Conservation (phyloP, 2,113 vertebrate genomes). For the Choloepus hoffmanni region DNA sequence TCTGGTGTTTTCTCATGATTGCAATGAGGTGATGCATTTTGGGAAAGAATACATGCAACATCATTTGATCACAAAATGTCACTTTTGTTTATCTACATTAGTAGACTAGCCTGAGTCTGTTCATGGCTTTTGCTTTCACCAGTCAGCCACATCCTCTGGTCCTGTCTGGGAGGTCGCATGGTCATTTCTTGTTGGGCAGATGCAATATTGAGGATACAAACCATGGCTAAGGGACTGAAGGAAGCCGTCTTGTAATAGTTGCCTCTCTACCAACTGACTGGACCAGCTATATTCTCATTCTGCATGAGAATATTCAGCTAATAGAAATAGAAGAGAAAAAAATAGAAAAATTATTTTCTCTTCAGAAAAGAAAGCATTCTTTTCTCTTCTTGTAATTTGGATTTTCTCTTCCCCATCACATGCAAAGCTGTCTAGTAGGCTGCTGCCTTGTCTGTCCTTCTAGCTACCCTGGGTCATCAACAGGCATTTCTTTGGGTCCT, state of each 20-base stretch:
- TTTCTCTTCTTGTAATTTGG: not conserved
- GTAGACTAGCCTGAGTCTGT: not conserved
- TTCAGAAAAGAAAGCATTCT: no score
- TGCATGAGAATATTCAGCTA: not conserved
- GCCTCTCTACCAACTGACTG: not conserved
- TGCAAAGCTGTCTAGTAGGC: not conserved
- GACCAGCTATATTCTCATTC: not conserved
- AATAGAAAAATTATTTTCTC: no score
- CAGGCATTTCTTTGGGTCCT: not conserved
- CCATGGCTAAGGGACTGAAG: not conserved
- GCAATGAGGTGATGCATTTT: not conserved
- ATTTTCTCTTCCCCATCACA: not conserved
- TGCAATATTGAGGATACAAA: not conserved
- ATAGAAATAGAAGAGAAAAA: no score
- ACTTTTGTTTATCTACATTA: not conserved
- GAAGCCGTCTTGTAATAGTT: not conserved
- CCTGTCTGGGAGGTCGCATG: not conserved
- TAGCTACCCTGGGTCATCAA: not conserved
- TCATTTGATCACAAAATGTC: not conserved
- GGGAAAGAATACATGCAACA: not conserved
- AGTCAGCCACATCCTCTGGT: not conserved
- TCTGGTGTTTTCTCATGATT: constrained; percentile 18
- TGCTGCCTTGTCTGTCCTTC: not conserved
- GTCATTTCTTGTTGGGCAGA: not conserved
- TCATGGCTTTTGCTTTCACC: constrained; percentile 1